A percentile compares a stretch with the other conserved stretches of the same genome.
phyloP scores from a whole-genome alignment of 2,113 vertebrate species.

The Axis porcinus region DNA sequence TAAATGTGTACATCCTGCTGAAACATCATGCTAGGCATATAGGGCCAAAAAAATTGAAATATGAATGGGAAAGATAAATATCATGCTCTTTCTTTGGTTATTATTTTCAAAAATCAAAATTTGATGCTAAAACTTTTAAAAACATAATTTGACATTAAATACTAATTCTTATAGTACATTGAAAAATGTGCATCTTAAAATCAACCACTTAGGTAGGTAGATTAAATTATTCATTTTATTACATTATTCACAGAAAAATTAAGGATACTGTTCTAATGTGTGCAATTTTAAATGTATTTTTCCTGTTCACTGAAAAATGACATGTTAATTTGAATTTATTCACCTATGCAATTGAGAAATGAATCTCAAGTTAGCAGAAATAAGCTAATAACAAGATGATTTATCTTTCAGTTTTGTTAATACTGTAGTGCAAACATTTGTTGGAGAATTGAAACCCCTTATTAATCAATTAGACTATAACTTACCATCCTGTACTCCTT shows the following conservation, averaged over 20 bases:
- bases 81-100: neutral
- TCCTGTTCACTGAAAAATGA: neutral
- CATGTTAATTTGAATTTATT: conserved; percentile 32
- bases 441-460: neutral
- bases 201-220: neutral
- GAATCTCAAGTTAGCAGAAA: neutral
- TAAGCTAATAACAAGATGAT: conserved; percentile 19
- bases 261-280: neutral
- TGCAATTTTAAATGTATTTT: neutral
- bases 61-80: neutral
- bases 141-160: neutral
- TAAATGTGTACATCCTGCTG: neutral
- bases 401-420: conserved; percentile 31
- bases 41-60: neutral
- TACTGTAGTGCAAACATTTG: neutral
- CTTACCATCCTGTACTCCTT: neutral
- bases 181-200: neutral
- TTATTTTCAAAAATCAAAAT: neutral
- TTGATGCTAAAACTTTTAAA: neutral
- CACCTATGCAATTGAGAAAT: conserved; percentile 1
- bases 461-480: conserved; percentile 27
- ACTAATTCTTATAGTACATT: neutral
- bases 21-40: neutral
- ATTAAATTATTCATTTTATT: neutral
- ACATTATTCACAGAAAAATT: neutral